These are phyloP conservation scores for Mormyrops attenuatus DNA, from an alignment of 2,797 vertebrate genomes.

Conservation along the genomic window DNA sequence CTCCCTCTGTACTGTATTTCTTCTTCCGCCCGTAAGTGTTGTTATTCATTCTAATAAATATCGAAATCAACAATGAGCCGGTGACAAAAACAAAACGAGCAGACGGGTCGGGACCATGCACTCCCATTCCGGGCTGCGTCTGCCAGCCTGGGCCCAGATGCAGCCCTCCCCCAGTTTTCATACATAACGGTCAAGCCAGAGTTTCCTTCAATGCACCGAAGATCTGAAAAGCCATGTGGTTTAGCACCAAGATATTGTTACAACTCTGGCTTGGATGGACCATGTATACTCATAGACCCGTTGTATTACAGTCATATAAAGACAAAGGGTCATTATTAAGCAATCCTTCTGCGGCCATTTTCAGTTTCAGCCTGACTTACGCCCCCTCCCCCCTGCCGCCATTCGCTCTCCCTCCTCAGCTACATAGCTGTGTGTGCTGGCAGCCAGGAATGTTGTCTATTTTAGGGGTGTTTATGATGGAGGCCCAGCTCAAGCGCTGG, in stretches of 20 bases:
- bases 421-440: neutral
- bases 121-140: neutral
- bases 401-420: neutral
- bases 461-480: slow-evolving; percentile 28
- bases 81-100: neutral
- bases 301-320: neutral
- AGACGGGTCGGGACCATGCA: neutral
- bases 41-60: neutral
- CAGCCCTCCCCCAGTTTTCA: neutral
- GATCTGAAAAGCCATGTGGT: neutral
- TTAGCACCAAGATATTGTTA: neutral
- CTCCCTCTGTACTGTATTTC: neutral
- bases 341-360: slow-evolving; percentile 13
- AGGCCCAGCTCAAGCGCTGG: slow-evolving; percentile 31
- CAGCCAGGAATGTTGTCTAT: slow-evolving; percentile 26
- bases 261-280: neutral
- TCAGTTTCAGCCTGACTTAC: neutral
- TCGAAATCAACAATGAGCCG: neutral
- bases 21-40: neutral
- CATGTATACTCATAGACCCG: slow-evolving; percentile 14
- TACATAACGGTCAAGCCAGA: neutral
- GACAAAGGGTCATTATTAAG: neutral
- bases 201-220: neutral
- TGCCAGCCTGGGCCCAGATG: neutral
- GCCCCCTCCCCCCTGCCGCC: neutral